A percentile compares a stretch with the other conserved stretches of the same genome.
phyloP scores from a whole-genome alignment of 2,888 invertebrate species.

The Lochmaea crataegi region DNA sequence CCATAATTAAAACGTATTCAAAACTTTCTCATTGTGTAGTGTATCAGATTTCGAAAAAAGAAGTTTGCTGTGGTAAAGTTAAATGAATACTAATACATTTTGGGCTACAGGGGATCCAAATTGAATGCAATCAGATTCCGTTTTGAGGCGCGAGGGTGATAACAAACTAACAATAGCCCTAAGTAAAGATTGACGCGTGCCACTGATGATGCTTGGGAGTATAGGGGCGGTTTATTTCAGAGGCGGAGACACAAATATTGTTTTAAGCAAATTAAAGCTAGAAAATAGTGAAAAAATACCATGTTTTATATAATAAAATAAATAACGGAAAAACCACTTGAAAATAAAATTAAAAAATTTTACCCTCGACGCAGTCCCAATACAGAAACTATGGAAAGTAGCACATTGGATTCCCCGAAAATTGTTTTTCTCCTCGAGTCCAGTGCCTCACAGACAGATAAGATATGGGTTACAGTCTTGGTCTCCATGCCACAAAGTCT shows the following conservation, averaged over 20 bases:
- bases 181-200: constrained; percentile 43
- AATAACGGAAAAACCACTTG: too few species aligned
- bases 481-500: too few species aligned
- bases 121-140: constrained; percentile 60
- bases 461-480: too few species aligned
- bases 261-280: too few species aligned
- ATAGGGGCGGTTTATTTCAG: constrained; percentile 2
- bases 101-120: constrained; percentile 48
- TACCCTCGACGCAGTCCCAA: too few species aligned
- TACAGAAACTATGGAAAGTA: too few species aligned
- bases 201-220: constrained; percentile 39
- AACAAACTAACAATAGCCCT: constrained; percentile 60
- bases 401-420: too few species aligned
- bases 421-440: too few species aligned
- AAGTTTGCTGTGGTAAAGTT: constrained; percentile 29
- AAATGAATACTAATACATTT: constrained; percentile 40
- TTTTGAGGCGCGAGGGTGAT: constrained; percentile 59
- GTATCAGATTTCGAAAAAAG: constrained; percentile 6
- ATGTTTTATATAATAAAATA: too few species aligned
- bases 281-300: too few species aligned
- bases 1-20: constrained; percentile 4
- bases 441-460: too few species aligned
- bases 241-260: not conserved
- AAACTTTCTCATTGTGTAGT: not conserved
- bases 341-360: too few species aligned